phyloP scores from a whole-genome alignment of 2,888 invertebrate species.

The Hemithea aestivaria region DNA sequence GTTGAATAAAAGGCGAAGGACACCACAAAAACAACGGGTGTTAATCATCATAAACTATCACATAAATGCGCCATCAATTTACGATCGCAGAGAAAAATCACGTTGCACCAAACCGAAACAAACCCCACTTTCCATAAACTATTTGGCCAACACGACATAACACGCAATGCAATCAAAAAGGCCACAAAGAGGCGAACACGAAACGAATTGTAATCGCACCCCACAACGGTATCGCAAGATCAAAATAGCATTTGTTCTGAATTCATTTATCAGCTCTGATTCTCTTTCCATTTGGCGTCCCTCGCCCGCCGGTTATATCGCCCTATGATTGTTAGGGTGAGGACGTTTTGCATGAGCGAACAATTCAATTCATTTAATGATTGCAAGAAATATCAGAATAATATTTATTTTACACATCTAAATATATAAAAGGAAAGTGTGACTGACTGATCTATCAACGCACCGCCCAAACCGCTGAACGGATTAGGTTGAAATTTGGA shows the following conservation, averaged over 20 bases:
- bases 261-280: constrained; percentile 74
- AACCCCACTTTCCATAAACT: constrained; percentile 11
- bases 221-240: constrained; percentile 70
- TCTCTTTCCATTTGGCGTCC: constrained; percentile 69
- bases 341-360: neutral
- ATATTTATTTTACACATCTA: too few relatives aligned
- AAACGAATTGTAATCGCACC: constrained; percentile 55
- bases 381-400: too few relatives aligned
- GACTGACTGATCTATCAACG: too few relatives aligned
- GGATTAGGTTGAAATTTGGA: too few relatives aligned
- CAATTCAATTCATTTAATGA: too few relatives aligned
- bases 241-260: constrained; percentile 74
- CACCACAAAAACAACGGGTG: too few relatives aligned
- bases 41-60: too few relatives aligned
- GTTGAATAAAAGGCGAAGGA: too few relatives aligned
- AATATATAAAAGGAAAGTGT: too few relatives aligned
- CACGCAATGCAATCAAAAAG: constrained; percentile 26
- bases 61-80: too few relatives aligned
- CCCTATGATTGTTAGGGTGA: constrained; percentile 26
- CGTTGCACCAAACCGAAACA: neutral
- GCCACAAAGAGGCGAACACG: constrained; percentile 23
- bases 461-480: too few relatives aligned
- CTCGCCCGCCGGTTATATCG: constrained; percentile 40
- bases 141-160: constrained; percentile 17
- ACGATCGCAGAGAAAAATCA: too few relatives aligned